These are phyloP conservation scores for Parauchenoglanis ngamensis DNA, from an alignment of 2,797 vertebrate species.

Conservation along the genomic window DNA sequence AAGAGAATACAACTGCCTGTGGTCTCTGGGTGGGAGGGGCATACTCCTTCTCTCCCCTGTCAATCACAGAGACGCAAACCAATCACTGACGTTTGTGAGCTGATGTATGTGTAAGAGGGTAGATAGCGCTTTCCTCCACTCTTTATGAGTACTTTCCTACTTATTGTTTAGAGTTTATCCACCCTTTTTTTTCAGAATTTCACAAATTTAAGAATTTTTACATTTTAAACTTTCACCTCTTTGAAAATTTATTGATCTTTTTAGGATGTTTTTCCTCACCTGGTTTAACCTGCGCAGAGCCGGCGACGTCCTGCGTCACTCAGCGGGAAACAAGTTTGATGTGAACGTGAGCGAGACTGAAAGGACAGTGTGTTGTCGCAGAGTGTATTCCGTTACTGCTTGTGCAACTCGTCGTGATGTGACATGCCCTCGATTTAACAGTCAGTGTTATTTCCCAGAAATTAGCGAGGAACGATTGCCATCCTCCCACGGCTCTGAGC, in stretches of 20 bases:
- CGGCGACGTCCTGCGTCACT: neutral
- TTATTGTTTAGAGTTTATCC: neutral
- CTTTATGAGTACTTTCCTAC: neutral
- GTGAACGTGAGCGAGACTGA: neutral
- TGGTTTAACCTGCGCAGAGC: neutral
- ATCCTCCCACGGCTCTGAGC: neutral
- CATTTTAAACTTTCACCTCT: neutral
- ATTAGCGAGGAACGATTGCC: neutral
- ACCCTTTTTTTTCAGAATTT: neutral
- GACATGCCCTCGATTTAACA: slow-evolving; percentile 42
- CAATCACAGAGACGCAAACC: neutral
- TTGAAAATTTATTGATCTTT: neutral
- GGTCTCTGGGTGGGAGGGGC: neutral
- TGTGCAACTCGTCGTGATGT: slow-evolving; percentile 33
- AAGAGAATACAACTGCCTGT: neutral
- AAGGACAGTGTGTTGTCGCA: neutral
- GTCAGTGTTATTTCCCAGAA: slow-evolving; percentile 22
- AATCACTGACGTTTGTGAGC: neutral
- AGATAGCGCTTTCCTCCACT: neutral
- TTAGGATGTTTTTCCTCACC: neutral
- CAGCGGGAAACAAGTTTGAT: neutral
- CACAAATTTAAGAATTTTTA: neutral
- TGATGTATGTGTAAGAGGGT: neutral
- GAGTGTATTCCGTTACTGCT: neutral
- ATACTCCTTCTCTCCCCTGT: neutral